phyloP scores from a whole-genome alignment of 2,113 vertebrate genomes.

The Sander vitreus region DNA sequence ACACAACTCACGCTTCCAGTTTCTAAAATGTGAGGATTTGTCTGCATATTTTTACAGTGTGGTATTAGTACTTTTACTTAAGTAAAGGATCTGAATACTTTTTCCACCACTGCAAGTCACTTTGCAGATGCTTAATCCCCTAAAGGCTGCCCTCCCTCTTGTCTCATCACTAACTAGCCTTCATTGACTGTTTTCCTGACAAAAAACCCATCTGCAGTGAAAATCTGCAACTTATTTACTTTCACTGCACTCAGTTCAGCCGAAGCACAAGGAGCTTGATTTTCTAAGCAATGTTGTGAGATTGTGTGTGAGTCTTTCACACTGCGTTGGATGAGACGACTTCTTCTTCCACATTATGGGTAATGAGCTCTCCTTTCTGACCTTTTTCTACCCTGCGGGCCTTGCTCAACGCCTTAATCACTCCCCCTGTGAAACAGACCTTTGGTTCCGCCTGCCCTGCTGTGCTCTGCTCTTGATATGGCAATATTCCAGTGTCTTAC shows the following conservation, averaged over 20 bases:
- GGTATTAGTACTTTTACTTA: too few species aligned
- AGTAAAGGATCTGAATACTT: too few species aligned
- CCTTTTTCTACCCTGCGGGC: conserved; percentile 56
- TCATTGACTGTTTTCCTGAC: background rate
- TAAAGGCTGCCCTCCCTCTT: background rate
- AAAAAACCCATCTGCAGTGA: conserved; percentile 14
- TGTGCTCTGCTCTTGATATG: conserved; percentile 49
- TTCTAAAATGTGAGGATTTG: too few species aligned
- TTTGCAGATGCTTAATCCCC: background rate
- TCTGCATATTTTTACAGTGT: too few species aligned
- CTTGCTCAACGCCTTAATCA: conserved; percentile 54
- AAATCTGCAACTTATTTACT: conserved; percentile 18
- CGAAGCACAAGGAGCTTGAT: conserved; percentile 13
- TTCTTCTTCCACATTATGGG: conserved; percentile 53
- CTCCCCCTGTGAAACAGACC: conserved; percentile 54
- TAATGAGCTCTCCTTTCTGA: conserved; percentile 63
- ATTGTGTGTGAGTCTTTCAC: conserved; percentile 26
- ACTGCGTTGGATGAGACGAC: conserved; percentile 16
- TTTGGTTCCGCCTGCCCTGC: conserved; percentile 64
- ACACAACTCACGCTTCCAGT: too few species aligned
- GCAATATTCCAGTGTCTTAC: conserved; percentile 46
- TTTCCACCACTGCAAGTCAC: background rate
- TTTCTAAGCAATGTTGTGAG: conserved; percentile 33
- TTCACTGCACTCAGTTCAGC: background rate
- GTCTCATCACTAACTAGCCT: background rate